Base-by-base conservation (phyloP, 2,888 invertebrate species). In the Monochamus alternatus region DNA sequence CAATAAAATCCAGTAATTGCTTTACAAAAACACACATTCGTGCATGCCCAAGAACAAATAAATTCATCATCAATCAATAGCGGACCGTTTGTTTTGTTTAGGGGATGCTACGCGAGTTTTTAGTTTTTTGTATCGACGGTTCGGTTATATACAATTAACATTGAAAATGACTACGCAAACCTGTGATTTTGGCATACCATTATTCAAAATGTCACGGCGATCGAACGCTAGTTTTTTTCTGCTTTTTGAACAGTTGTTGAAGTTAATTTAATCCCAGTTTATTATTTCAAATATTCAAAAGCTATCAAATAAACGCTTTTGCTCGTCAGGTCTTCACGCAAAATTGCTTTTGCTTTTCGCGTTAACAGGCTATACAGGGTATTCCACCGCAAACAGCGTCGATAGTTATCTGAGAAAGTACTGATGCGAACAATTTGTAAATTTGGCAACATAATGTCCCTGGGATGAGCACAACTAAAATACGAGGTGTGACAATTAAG, bases 1-100 rank as follows among this genome's bases (percentile, higher is more conserved):
- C 64, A 59, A 73, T 73, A 64, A 73, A 73, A 66, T 64, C 63
- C 65, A 63, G 59, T 73, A 65, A 73, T 73, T 73, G 64, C 66
- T 63, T 59, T 59, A 58, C 73, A 73, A 64, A 73, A 73, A 64
- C 66, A 64, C 31, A 65, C 55, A 66, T 73, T 43, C 65, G 14
- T 65, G 73, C 59, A 73, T 58, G 58, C 32, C 73, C 69, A 69
- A 69, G 69, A 69, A 69, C 69, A 69, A 60, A 69, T 60, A 69
- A 55, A 68, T 58, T 59, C 68, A 68, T 67, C 55, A 67, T 68
- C 68, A 68, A 68, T 68, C 68, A 68, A 68, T 68, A 38, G 38
- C 38, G 58, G 8, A 68, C n/a, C 58, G 58, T 68, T 68, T 68
- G 43, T 68, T 68, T 43, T 59, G 58, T 68, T 58, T 43, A 59